Base-by-base conservation (phyloP, 2,797 vertebrate species). In the Synanceia verrucosa region DNA sequence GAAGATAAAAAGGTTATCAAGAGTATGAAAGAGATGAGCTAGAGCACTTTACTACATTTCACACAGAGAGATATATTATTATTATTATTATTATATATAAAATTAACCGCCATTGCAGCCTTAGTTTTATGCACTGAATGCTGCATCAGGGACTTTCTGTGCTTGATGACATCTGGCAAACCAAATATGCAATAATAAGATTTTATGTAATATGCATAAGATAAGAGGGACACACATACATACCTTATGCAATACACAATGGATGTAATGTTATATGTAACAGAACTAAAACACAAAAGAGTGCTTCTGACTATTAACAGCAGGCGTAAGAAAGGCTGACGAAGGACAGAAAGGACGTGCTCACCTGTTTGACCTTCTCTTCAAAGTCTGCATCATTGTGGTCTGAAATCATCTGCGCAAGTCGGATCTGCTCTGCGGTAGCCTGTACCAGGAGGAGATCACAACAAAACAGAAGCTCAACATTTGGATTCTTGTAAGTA, bases 361-460 rank as follows among this genome's bases (percentile, higher is more conserved):
- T 91, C 73, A 99, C 98, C 95, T 99, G 98, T 95, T 99, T 99
- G 91, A 99, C 98, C 86, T 98, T 99, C 91, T 98, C 97, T 82
- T 99, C 97, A 93, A 99, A 99, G 93, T 99, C 98, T 89, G 97
- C 96, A 76, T 99, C 98, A 24, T 98, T 99, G 92, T 99, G 96
- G 94, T 99, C 98, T 58, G 97, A 99, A 93, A 99, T 99, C 98
- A 99, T 98, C 96, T 99, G 98, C 82, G 97, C 97, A 81, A 99
- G 96, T 94, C 98, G 94, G 90, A 99, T 99, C 92, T 99, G 98
- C 95, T 99, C 98, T 5, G 98, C 98, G 34, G 98, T 99, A 81
- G 98, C 98, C 98, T 99, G 82, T 43, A 59, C 3, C 9, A 74
- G 78, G 24, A 58, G 28, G 6, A 60, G 5, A 60, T 65, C 65